Conservation (phyloP, 2,888 invertebrate genomes). For the Rhabditoides inermis region DNA sequence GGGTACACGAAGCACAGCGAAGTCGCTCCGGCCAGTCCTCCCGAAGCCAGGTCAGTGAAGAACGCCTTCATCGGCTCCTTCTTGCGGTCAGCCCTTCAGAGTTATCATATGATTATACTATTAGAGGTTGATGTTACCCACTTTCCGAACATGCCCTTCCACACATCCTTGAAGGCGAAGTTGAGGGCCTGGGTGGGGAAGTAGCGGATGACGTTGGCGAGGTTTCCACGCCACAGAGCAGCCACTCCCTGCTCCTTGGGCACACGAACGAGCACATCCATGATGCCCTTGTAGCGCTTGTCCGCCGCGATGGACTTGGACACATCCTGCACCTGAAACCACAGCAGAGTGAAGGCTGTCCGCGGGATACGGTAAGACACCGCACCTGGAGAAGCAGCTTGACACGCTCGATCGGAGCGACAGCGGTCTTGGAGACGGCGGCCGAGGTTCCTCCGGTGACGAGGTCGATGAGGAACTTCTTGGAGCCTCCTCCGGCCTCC, state of each 20-base stretch:
- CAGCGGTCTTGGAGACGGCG: slow-evolving; percentile 83
- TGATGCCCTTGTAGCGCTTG: slow-evolving; percentile 38
- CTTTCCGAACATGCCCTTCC: slow-evolving; percentile 25
- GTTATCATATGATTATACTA: background rate
- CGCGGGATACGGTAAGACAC: slow-evolving; percentile 2
- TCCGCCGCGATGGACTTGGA: slow-evolving; percentile 28
- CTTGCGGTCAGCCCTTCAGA: slow-evolving; percentile 65
- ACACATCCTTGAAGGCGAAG: slow-evolving; percentile 73
- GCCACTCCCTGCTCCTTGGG: slow-evolving; percentile 31
- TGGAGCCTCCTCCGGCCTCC: no score
- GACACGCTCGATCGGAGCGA: slow-evolving; percentile 88
- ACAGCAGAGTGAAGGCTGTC: no score
- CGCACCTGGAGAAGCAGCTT: slow-evolving; percentile 79
- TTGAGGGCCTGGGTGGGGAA: slow-evolving; percentile 87
- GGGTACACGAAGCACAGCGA: slow-evolving; percentile 87
- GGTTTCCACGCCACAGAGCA: slow-evolving; percentile 28
- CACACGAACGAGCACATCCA: slow-evolving; percentile 32
- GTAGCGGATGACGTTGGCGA: slow-evolving; percentile 58
- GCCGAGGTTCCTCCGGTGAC: slow-evolving; percentile 57
- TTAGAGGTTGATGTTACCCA: no score
- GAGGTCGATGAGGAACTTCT: slow-evolving; percentile 31
- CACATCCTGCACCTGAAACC: slow-evolving; percentile 32
- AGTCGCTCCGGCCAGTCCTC: slow-evolving; percentile 85
- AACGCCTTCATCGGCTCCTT: slow-evolving; percentile 70
- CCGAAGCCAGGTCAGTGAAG: slow-evolving; percentile 70